Conservation (phyloP, 2,113 vertebrate species). For the Recurvirostra avosetta region DNA sequence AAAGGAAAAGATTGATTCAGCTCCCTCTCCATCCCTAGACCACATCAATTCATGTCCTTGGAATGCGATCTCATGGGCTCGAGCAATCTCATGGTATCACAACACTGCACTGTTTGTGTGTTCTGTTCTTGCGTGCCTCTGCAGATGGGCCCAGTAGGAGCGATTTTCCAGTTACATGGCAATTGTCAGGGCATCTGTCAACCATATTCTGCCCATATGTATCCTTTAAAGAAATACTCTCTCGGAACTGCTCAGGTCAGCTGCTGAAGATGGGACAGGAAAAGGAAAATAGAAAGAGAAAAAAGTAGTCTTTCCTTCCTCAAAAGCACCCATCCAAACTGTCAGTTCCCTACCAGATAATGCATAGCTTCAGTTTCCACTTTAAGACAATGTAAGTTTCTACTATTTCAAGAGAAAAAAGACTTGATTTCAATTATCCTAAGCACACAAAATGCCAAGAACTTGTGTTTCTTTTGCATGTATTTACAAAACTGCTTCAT, state of each 20-base stretch:
- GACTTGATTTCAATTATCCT: background rate
- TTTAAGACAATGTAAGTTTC: background rate
- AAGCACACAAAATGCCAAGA: background rate
- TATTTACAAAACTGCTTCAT: background rate
- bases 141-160: background rate
- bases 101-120: background rate
- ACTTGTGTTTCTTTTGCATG: background rate
- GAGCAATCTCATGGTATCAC: background rate
- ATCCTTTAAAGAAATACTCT: background rate
- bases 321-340: background rate
- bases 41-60: background rate
- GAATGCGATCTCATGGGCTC: background rate
- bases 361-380: background rate
- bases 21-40: background rate
- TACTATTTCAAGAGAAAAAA: background rate
- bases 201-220: background rate
- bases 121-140: background rate
- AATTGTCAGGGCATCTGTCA: background rate
- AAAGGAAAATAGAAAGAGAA: background rate
- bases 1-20: background rate
- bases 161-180: background rate
- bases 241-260: background rate
- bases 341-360: background rate
- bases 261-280: background rate
- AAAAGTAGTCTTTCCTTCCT: background rate